Percentiles rank a stretch among this genome's conserved stretches.
phyloP scores from a whole-genome alignment of 30 jellyfish, hydroid and myxozoan genomes.

The Haliclystus octoradiatus region DNA sequence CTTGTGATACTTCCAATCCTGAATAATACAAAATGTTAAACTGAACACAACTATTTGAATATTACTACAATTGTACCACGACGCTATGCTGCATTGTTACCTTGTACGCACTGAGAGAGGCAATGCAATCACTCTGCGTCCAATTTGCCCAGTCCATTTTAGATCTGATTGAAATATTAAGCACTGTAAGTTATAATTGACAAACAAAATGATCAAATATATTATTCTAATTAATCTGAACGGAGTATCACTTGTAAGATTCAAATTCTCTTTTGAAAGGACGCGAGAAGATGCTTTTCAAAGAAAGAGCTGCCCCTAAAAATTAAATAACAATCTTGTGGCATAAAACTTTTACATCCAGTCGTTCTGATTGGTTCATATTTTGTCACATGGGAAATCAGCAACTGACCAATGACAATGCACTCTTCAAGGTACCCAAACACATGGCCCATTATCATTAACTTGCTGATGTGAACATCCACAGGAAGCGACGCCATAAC shows the following conservation, averaged over 20 bases:
- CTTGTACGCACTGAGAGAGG: conserved; percentile 69
- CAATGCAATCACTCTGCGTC: conserved; percentile 84
- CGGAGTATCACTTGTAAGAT: conserved; percentile 49
- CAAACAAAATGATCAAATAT: too few species aligned
- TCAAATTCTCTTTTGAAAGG: conserved; percentile 65
- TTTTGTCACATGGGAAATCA: too few species aligned
- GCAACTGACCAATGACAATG: conserved; percentile 57
- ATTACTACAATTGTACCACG: too few species aligned
- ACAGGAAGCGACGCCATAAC: conserved; percentile 87
- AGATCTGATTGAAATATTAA: conserved; percentile 26
- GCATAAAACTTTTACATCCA: too few species aligned
- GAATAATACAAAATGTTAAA: neutral
- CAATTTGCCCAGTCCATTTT: conserved; percentile 88
- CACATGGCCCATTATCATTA: conserved; percentile 65
- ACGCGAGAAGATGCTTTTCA: conserved; percentile 73
- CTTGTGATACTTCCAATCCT: conserved; percentile 83
- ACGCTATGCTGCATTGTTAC: conserved; percentile 11
- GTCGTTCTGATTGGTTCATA: too few species aligned
- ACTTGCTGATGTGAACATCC: conserved; percentile 74
- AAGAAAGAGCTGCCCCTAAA: conserved; percentile 72
- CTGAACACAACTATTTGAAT: too few species aligned
- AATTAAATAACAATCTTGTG: neutral
- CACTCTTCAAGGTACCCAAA: conserved; percentile 92
- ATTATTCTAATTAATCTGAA: too few species aligned
- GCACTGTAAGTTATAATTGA: too few species aligned